These are phyloP conservation scores for Calameuta idolon DNA, from an alignment of 2,888 invertebrate species.

Conservation along the genomic window DNA sequence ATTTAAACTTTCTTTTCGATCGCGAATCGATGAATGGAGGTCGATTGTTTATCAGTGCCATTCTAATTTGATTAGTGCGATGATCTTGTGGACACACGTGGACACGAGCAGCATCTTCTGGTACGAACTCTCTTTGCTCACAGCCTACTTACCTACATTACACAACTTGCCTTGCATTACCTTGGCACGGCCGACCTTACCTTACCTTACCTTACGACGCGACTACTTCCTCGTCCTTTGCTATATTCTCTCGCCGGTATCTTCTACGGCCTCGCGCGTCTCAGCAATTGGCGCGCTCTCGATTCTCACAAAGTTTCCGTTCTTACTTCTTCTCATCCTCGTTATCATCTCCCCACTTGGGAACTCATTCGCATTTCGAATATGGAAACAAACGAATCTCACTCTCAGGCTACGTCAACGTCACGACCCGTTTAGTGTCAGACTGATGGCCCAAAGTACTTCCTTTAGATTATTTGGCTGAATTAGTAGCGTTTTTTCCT, in stretches of 20 bases:
- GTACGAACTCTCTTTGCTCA: slow-evolving; percentile 54
- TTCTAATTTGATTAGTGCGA: slow-evolving; percentile 14
- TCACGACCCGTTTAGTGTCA: neutral
- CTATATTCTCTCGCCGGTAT: slow-evolving; percentile 14
- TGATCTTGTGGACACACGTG: slow-evolving; percentile 11
- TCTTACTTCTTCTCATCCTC: neutral
- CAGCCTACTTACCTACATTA: slow-evolving; percentile 67
- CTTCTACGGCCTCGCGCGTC: neutral
- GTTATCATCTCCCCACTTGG: neutral
- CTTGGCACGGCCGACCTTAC: slow-evolving; percentile 3
- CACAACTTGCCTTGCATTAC: slow-evolving; percentile 27
- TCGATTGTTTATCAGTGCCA: slow-evolving; percentile 22
- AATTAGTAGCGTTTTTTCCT: neutral
- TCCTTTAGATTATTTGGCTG: neutral
- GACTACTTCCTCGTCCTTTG: slow-evolving; percentile 4
- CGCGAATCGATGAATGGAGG: neutral
- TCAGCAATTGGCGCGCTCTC: neutral
- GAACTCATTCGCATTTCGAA: slow-evolving; percentile 1
- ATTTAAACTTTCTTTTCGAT: neutral
- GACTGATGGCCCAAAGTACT: neutral
- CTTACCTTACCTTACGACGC: slow-evolving; percentile 4
- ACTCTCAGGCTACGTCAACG: neutral
- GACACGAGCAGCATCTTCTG: slow-evolving; percentile 22
- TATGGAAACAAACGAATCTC: neutral
- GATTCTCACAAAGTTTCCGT: neutral